phyloP scores from a whole-genome alignment of 2,888 invertebrate genomes.

The Physocephala rufipes region DNA sequence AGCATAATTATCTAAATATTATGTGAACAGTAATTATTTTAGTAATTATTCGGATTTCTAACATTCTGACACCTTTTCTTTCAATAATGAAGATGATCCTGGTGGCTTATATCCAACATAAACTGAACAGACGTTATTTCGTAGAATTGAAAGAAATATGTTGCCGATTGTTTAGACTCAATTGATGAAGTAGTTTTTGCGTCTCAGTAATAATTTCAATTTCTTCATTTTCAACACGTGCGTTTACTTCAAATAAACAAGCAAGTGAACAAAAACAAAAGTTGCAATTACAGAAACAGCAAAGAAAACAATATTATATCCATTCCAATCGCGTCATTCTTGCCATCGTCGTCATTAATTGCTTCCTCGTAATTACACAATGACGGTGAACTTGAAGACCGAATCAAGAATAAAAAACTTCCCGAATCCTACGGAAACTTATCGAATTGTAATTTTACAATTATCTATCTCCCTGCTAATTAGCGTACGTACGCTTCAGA shows the following conservation, averaged over 20 bases:
- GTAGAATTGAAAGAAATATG: too few relatives aligned
- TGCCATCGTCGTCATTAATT: background rate
- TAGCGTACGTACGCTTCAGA: constrained; percentile 52
- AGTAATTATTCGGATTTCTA: too few relatives aligned
- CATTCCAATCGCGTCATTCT: background rate
- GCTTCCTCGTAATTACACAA: constrained; percentile 29
- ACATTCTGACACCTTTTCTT: too few relatives aligned
- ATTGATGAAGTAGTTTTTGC: constrained; percentile 24
- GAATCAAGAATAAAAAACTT: constrained; percentile 38
- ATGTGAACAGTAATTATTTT: too few relatives aligned
- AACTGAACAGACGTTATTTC: too few relatives aligned
- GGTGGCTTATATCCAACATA: too few relatives aligned
- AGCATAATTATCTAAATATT: too few relatives aligned
- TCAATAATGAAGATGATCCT: too few relatives aligned
- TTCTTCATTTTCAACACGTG: constrained; percentile 42
- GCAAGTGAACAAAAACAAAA: background rate
- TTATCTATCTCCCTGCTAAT: constrained; percentile 59
- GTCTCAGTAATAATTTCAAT: constrained; percentile 45
- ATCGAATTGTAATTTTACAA: constrained; percentile 53
- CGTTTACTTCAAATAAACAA: background rate
- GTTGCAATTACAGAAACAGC: background rate
- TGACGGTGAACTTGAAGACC: constrained; percentile 38
- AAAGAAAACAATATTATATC: constrained; percentile 11
- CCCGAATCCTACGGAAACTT: constrained; percentile 36
- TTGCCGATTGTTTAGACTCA: constrained; percentile 22